Conservation (phyloP, 2,888 invertebrate genomes). For the Erebia aethiops region DNA sequence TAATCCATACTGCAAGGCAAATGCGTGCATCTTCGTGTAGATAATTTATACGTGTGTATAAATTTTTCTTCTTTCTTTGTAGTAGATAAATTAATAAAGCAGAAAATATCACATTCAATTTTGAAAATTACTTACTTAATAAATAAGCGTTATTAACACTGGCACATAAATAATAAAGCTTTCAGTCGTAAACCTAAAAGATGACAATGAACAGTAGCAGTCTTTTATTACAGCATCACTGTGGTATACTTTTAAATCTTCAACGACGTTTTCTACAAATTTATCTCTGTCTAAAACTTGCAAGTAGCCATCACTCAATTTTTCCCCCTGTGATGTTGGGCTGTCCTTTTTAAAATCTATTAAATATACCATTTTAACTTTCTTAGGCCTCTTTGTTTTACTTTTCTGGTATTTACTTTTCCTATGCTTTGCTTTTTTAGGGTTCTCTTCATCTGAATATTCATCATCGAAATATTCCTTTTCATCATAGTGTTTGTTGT, state of each 20-base stretch:
- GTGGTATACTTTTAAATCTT: constrained; percentile 47
- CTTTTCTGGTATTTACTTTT: constrained; percentile 24
- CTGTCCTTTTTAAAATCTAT: constrained; percentile 30
- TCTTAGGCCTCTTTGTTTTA: constrained; percentile 14
- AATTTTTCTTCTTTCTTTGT: no score
- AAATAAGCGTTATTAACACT: not conserved
- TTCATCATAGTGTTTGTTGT: constrained; percentile 47
- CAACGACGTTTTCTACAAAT: constrained; percentile 43
- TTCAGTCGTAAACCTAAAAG: constrained; percentile 23
- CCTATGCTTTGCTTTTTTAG: constrained; percentile 32
- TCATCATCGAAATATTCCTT: constrained; percentile 39
- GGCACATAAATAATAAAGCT: constrained; percentile 5
- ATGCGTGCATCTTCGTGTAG: no score
- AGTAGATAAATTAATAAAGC: not conserved
- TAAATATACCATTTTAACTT: constrained; percentile 28
- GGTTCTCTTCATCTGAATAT: constrained; percentile 26
- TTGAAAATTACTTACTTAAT: not conserved
- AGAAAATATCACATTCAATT: not conserved
- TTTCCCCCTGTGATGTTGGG: constrained; percentile 1
- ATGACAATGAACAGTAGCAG: constrained; percentile 47
- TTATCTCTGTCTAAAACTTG: constrained; percentile 41
- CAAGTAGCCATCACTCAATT: constrained; percentile 30
- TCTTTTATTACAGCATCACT: constrained; percentile 47
- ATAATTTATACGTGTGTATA: no score
- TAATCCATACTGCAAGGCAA: no score